These are phyloP conservation scores for Merodon equestris DNA, from an alignment of 2,888 invertebrate species.

Conservation along the genomic window DNA sequence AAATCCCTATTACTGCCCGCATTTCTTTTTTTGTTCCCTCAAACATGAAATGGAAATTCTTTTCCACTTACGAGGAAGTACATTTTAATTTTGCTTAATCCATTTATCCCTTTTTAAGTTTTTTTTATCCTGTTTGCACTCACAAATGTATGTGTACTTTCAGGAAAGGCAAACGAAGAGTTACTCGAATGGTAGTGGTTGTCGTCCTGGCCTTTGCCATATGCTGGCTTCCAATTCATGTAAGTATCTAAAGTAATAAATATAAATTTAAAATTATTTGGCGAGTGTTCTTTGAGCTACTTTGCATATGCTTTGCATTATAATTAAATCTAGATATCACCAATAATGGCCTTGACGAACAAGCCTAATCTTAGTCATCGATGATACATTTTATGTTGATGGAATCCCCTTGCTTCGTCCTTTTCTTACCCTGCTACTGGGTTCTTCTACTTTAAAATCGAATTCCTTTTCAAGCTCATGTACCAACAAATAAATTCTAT, in stretches of 20 bases:
- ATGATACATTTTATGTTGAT: too few relatives aligned
- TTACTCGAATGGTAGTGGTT: slow-evolving; percentile 94
- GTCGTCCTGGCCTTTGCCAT: slow-evolving; percentile 95
- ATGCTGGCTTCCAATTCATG: slow-evolving; percentile 97
- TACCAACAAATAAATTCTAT: too few relatives aligned
- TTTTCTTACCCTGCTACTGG: too few relatives aligned
- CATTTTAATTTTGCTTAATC: slow-evolving; percentile 32
- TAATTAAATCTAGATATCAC: too few relatives aligned
- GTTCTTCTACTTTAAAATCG: too few relatives aligned
- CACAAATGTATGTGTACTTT: slow-evolving; percentile 74
- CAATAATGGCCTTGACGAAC: too few relatives aligned
- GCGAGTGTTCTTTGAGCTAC: neutral
- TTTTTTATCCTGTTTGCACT: slow-evolving; percentile 5
- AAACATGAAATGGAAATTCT: slow-evolving; percentile 21
- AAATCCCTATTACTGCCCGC: slow-evolving; percentile 52
- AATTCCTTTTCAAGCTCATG: too few relatives aligned
- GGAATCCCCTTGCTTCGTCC: too few relatives aligned
- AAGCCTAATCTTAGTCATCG: too few relatives aligned
- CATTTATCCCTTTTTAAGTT: slow-evolving; percentile 17
- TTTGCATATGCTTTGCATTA: too few relatives aligned
- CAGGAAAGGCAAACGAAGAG: slow-evolving; percentile 90
- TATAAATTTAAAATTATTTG: neutral
- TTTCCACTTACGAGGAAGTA: slow-evolving; percentile 25
- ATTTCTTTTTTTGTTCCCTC: slow-evolving; percentile 46
- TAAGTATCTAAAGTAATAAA: slow-evolving; percentile 77